Base-by-base conservation (phyloP, 2,888 invertebrate species). In the Athalia cordata region DNA sequence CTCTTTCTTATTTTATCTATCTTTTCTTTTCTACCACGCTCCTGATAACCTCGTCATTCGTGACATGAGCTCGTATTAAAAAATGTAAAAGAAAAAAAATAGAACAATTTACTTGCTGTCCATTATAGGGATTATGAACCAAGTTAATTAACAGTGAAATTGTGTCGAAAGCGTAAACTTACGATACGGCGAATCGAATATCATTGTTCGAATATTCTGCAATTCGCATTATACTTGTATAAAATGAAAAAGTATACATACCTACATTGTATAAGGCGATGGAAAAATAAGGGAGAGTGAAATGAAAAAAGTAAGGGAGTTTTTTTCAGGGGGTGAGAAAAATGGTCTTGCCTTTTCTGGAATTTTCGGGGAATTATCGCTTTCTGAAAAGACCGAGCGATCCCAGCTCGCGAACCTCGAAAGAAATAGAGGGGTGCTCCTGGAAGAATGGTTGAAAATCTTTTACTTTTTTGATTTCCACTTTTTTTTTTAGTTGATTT, bases 1-100 rank as follows among this genome's bases (percentile, higher is more conserved):
- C 79, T 78, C 77, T 82, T 77, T 78, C 77, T 82, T 77, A 62
- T 74, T 78, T 78, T 74, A 74, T 57, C 67, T 77, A 49, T 75
- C 79, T 50, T 49, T 15, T 11, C 49, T 49, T 4, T 5, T 66
- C 7, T 29, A 62, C 62, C 29, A 5, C 5, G 29, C 15, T 62
- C 55, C 9, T 11, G 68, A 15, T 9, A n/a, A 4, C 64, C 43
- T 43, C 64, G 43, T 64, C 43, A 43, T 43, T 43, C 29, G 64
- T 43, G 64, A 64, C 64, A 64, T 43, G 43, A n/a, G n/a, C 43
- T 64, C 64, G 64, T 43, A 43, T 45, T 64, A 5, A 59, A 59
- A 29, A 29, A 29, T 29, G 29, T 29, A 29, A 29, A 29, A n/a
- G n/a, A 29, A 29, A 29, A 29, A 29, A 29, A 29, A 29, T 2